phyloP scores from a whole-genome alignment of 2,888 invertebrate species.

The Hoplodrina blanda region DNA sequence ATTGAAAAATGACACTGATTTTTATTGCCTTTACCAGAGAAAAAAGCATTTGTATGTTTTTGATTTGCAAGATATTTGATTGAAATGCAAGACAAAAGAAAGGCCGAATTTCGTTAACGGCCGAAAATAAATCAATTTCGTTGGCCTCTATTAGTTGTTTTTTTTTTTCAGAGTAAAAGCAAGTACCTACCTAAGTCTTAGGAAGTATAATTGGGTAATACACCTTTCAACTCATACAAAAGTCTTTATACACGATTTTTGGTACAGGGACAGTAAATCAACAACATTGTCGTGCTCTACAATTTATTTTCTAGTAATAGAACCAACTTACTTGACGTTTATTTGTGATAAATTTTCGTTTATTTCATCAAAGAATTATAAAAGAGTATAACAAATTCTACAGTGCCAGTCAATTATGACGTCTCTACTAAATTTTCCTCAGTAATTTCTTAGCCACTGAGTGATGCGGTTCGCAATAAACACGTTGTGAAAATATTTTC shows the following conservation, averaged over 20 bases:
- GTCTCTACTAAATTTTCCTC: slow-evolving; percentile 34
- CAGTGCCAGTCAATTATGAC: slow-evolving; percentile 27
- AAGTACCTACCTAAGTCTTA: background rate
- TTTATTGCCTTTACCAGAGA: too few relatives aligned
- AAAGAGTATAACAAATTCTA: slow-evolving; percentile 23
- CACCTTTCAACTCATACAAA: background rate
- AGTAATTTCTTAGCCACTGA: slow-evolving; percentile 42
- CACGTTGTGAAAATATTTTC: slow-evolving; percentile 55
- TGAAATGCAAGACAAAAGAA: too few relatives aligned
- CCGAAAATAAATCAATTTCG: background rate
- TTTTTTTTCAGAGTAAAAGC: background rate
- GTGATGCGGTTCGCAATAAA: slow-evolving; percentile 50
- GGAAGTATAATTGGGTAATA: background rate
- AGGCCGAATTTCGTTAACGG: too few relatives aligned
- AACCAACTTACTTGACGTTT: slow-evolving; percentile 26
- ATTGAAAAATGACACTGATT: too few relatives aligned
- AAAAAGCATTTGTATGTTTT: too few relatives aligned
- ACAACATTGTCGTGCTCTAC: slow-evolving; percentile 13
- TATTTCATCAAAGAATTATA: slow-evolving; percentile 23
- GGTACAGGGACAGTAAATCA: slow-evolving; percentile 16
- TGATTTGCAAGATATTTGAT: too few relatives aligned
- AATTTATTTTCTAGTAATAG: slow-evolving; percentile 22
- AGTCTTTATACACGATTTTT: background rate
- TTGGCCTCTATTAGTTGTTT: background rate
- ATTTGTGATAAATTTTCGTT: slow-evolving; percentile 35